Evolutionary conservation across 2,888 invertebrate genomes (phyloP), one percentile per base, ranked within the genome.

Genomic region (Rhaphigaster nebulosa): DNA sequence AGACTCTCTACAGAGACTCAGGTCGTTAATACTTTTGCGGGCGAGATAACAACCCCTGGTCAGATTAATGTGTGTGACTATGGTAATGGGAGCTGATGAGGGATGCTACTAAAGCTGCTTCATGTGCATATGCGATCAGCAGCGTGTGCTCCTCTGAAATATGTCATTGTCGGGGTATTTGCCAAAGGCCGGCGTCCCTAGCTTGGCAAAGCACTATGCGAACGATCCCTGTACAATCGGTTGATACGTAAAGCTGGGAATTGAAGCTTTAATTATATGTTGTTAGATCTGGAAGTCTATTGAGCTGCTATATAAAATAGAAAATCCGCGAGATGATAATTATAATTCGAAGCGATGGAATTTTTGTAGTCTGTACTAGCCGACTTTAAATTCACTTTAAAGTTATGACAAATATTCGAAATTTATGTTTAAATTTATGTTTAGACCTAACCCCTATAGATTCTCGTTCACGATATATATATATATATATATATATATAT

Each of bases 71-170:
- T 84, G 84, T 84, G 84, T 84, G 84, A 18, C 45, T 84, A 84
- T 84, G 84, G 84, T 45, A 84, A 84, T 84, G 45, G 84, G 84
- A 84, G 45, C 45, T 84, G 84, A 45, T 50, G 84, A 50, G 84
- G 84, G 84, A 50, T 84, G 84, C n/a, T 3, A 45, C 45, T n/a
- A 15, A 45, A 45, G 13, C 84, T 84, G 84, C 84, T 84, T 41
- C 84, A 84, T 84, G 84, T 50, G 45, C 84, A 84, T 84, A 45
- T 84, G 84, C n/a, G 84, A 84, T 84, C 84, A 84, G 84, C 84
- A 45, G 45, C 0, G 26, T 84, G 45, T 45, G 41, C 23, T 41
- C n/a, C n/a, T 41, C 84, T 84, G 84, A 84, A 84, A 84, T 84
- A 84, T 45, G 84, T 84, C 84, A 38, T 4, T 76, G 70, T 76